Evolutionary conservation across 2,113 vertebrate genomes (phyloP), one percentile per base, ranked within the genome.

Genomic region (Neolamprologus cancellatus): DNA sequence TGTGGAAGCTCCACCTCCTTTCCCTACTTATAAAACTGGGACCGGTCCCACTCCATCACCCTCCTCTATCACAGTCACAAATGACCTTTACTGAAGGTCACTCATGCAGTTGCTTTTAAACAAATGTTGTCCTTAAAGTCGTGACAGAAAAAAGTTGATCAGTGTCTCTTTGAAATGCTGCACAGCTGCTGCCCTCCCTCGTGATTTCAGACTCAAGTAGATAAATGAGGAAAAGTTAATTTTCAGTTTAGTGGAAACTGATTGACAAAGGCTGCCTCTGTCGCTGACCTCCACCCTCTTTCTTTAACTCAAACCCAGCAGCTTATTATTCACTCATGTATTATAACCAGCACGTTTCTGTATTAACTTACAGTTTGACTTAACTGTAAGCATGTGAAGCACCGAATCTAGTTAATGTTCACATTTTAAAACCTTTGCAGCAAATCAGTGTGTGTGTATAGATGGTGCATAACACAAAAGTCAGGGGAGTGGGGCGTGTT

Each of bases 81-180:
- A 66, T 74, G 34, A 92, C 95, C 95, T 95, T 94, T 87, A 91
- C 15, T 57, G 91, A 95, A 96, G 96, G 95, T 94, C 93, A 89
- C n/a, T 3, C 6, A 12, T 61, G 28, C 85, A 93, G 91, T 88
- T 93, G 88, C 71, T 86, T 66, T 66, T 64, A 64, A 36, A 36
- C 32, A 64, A 64, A 36, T 36, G 18, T 64, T 64, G 32, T 64
- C 18, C 32, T 64, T 64, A 36, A 64, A 36, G 59, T 36, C 3
- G 6, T 64, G 59, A 36, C 4, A 5, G 59, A 36, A 36, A 36
- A 64, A 36, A 36, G 32, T 36, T 36, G 32, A 36, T 20, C 32
- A 13, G 30, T 64, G 30, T 36, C 17, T 64, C 17, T 64, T 12
- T 64, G 17, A 64, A 64, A 64, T 2, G 32, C 30, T n/a, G 13